Percentiles rank a stretch among this genome's conserved stretches.
These are phyloP conservation scores for Amazonetta brasiliensis DNA, from an alignment of 2,797 vertebrate genomes.

Conservation along the genomic window DNA sequence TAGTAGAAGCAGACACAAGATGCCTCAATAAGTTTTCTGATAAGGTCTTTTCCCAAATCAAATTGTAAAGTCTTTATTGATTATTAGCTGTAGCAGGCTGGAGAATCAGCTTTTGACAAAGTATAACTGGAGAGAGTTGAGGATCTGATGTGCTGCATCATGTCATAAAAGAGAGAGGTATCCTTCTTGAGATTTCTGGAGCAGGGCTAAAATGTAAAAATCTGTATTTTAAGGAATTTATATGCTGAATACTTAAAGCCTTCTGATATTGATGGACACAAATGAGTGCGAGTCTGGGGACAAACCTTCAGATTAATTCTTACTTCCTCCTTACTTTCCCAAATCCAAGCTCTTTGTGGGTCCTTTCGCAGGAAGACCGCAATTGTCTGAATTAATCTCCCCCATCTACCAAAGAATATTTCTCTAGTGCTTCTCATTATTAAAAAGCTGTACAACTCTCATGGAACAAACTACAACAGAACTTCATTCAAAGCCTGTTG, in stretches of 20 bases:
- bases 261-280: background rate
- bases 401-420: background rate
- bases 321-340: background rate
- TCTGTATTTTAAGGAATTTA: background rate
- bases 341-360: background rate
- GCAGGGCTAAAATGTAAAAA: rapidly evolving
- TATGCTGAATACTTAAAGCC: rapidly evolving
- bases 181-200: background rate
- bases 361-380: background rate
- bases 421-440: background rate
- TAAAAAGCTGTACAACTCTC: background rate
- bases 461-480: background rate
- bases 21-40: background rate
- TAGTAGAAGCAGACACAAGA: background rate
- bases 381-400: background rate
- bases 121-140: background rate
- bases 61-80: background rate
- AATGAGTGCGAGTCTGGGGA: background rate
- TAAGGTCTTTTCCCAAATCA: background rate
- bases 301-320: background rate
- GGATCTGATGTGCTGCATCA: background rate
- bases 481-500: background rate
- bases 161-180: background rate
- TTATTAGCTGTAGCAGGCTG: background rate
- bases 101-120: background rate